Evolutionary conservation across 2,888 invertebrate genomes (phyloP).

Genomic region (Ichneumon xanthorius): DNA sequence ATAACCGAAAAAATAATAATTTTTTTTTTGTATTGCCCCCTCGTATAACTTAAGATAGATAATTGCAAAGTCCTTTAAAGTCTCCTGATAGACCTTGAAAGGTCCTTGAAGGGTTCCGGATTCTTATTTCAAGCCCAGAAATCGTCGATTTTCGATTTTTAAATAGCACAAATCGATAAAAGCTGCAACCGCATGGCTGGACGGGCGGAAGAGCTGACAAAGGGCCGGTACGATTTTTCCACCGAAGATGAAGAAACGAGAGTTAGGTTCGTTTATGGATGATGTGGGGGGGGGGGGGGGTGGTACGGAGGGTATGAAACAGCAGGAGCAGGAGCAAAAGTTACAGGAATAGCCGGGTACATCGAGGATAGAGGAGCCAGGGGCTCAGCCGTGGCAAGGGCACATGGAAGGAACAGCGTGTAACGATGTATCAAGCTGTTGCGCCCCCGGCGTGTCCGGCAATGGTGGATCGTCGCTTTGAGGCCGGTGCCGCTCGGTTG

Average conservation of each 20-base stretch:
- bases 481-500: constrained; percentile 75
- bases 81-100: not conserved
- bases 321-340: constrained; percentile 32
- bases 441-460: constrained; percentile 84
- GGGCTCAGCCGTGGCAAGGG: constrained; percentile 65
- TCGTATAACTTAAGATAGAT: no score
- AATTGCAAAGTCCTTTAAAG: no score
- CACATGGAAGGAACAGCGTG: constrained; percentile 82
- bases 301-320: constrained; percentile 47
- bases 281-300: not conserved
- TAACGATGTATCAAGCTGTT: constrained; percentile 85
- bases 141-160: not conserved
- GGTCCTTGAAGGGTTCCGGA: no score
- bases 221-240: not conserved
- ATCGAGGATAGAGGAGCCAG: constrained; percentile 22
- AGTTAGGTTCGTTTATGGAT: not conserved
- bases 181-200: not conserved
- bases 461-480: constrained; percentile 83
- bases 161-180: not conserved
- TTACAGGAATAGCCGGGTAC: constrained; percentile 34
- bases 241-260: not conserved
- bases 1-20: no score
- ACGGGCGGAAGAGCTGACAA: not conserved
- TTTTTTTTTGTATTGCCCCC: no score
- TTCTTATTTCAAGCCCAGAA: not conserved